Evolutionary conservation across 2,888 invertebrate species (phyloP).

Genomic region (Lysandra bellargus): DNA sequence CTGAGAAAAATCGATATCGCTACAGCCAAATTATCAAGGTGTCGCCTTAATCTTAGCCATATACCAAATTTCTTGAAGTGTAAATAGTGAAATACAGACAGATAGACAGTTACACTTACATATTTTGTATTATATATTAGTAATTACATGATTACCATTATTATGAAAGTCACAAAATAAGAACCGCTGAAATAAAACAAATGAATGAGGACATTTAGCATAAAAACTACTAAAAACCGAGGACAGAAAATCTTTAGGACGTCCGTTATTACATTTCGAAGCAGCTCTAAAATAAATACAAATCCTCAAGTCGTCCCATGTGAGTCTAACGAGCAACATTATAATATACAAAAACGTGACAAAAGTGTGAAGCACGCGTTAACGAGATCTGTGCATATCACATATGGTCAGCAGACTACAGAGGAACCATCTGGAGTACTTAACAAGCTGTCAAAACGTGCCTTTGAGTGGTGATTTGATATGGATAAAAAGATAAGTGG

Average conservation of each 20-base stretch:
- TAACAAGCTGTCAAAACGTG: slow-evolving; percentile 32
- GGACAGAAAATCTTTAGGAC: not conserved
- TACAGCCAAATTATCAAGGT: too few relatives aligned
- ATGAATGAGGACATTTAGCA: not conserved
- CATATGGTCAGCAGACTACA: slow-evolving; percentile 32
- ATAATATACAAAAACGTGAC: slow-evolving; percentile 31
- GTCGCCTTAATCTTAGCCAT: too few relatives aligned
- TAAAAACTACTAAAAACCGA: not conserved
- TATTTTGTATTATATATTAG: too few relatives aligned
- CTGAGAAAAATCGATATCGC: too few relatives aligned
- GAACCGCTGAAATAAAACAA: not conserved
- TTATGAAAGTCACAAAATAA: not conserved
- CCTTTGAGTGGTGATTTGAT: slow-evolving; percentile 29
- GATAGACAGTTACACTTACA: too few relatives aligned
- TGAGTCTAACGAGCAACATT: slow-evolving; percentile 27
- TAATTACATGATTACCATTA: not conserved
- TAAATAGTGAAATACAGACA: too few relatives aligned
- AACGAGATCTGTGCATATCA: slow-evolving; percentile 27
- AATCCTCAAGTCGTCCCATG: slow-evolving; percentile 23
- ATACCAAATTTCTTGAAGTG: too few relatives aligned
- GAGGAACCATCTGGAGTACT: slow-evolving; percentile 33
- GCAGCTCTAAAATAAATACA: not conserved
- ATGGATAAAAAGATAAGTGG: slow-evolving; percentile 5
- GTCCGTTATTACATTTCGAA: not conserved
- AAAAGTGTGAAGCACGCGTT: slow-evolving; percentile 33